These are phyloP conservation scores for Oncopeltus fasciatus DNA, from an alignment of 1,140 invertebrate species.

Conservation along the genomic window DNA sequence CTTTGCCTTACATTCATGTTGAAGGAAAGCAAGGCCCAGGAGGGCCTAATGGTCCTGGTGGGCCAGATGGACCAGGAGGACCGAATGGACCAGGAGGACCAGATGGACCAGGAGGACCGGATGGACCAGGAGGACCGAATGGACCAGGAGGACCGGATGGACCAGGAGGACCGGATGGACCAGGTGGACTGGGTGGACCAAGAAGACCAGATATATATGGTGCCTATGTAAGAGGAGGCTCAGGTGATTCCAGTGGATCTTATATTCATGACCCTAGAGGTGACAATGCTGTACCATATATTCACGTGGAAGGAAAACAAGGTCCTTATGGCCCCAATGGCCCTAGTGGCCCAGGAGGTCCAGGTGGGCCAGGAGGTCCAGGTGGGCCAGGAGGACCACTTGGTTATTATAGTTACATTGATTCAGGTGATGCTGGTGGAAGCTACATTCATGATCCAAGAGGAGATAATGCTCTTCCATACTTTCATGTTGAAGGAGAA, in stretches of 20 bases:
- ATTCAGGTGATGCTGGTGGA: neutral
- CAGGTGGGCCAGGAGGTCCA: neutral
- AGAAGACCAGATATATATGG: neutral
- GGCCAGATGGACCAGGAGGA: neutral
- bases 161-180: constrained; percentile 6
- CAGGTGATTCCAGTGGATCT: constrained; percentile 17
- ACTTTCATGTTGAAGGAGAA: constrained; percentile 25
- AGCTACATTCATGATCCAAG: constrained; percentile 32
- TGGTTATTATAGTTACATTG: neutral
- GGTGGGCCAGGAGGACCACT: constrained; percentile 17
- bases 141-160: constrained; percentile 5
- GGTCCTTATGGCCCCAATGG: neutral
- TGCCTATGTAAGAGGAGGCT: neutral
- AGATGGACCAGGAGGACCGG: neutral
- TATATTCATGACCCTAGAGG: constrained; percentile 25
- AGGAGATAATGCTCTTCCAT: constrained; percentile 29
- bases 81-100: neutral
- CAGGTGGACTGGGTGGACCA: neutral
- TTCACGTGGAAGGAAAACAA: constrained; percentile 28
- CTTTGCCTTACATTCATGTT: neutral
- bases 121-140: neutral
- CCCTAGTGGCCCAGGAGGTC: neutral
- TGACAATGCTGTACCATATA: constrained; percentile 28
- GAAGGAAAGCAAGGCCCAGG: constrained; percentile 17
- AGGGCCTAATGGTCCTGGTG: neutral